Evolutionary conservation across 2,888 invertebrate genomes (phyloP).

Genomic region (Ornithoptera priamus): DNA sequence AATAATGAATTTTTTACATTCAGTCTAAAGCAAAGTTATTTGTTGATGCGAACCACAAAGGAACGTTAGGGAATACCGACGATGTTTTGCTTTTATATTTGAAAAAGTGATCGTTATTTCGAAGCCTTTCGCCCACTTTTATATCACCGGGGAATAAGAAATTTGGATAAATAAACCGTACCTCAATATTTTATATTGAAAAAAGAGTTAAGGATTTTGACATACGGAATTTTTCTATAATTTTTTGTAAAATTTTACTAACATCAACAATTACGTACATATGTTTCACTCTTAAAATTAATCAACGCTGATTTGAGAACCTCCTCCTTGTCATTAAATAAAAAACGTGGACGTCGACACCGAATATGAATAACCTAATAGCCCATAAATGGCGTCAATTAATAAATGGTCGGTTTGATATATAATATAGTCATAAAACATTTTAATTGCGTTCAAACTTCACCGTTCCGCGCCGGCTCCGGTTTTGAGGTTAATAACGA

Average conservation of each 20-base stretch:
- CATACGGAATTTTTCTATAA: too few species aligned
- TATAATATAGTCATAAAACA: constrained; percentile 3
- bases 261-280: too few species aligned
- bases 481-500: constrained; percentile 23
- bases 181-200: too few species aligned
- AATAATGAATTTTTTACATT: not conserved
- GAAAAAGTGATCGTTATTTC: constrained; percentile 9
- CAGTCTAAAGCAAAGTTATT: constrained; percentile 1
- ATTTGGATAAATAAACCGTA: not conserved
- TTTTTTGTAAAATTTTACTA: too few species aligned
- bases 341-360: too few species aligned
- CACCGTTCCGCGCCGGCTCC: constrained; percentile 5
- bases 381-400: not conserved
- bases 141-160: not conserved
- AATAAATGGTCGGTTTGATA: constrained; percentile 1
- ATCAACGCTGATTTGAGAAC: too few species aligned
- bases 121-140: not conserved
- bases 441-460: constrained; percentile 19
- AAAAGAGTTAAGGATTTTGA: too few species aligned
- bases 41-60: not conserved
- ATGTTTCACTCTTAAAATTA: too few species aligned
- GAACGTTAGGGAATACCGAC: not conserved
- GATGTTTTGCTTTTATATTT: constrained; percentile 10
- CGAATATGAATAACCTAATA: too few species aligned
- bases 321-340: too few species aligned